These are phyloP conservation scores for Distichodus sexfasciatus DNA, from an alignment of 2,797 vertebrate species.

Conservation along the genomic window DNA sequence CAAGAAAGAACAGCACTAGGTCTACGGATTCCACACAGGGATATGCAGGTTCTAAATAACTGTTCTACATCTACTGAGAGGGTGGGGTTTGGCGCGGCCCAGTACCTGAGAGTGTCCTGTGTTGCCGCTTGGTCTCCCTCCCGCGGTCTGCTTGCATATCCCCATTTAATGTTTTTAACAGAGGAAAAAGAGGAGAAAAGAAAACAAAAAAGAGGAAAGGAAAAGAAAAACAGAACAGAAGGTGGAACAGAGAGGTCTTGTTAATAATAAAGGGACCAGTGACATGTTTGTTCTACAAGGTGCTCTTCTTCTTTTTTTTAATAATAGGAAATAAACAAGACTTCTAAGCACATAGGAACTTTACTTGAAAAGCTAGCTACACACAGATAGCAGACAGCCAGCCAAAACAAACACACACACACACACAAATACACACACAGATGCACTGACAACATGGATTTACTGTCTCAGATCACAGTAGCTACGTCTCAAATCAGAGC, in stretches of 20 bases:
- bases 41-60: slow-evolving; percentile 48
- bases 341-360: slow-evolving; percentile 56
- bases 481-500: too few relatives aligned
- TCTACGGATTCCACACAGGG: slow-evolving; percentile 41
- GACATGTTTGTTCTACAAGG: slow-evolving; percentile 43
- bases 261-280: slow-evolving; percentile 63
- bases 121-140: slow-evolving; percentile 77
- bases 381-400: slow-evolving; percentile 29
- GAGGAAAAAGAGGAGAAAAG: slow-evolving; percentile 56
- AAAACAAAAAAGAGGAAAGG: slow-evolving; percentile 52
- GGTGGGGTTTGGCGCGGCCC: slow-evolving; percentile 34
- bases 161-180: slow-evolving; percentile 66
- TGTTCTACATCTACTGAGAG: slow-evolving; percentile 47
- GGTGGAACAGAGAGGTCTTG: slow-evolving; percentile 60
- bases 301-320: slow-evolving; percentile 32
- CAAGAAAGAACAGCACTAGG: not conserved
- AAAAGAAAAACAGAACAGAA: slow-evolving; percentile 52
- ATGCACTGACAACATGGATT: not conserved
- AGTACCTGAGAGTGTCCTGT: slow-evolving; percentile 79
- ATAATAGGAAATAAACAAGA: slow-evolving; percentile 22
- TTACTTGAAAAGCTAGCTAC: slow-evolving; percentile 55
- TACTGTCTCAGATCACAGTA: not conserved
- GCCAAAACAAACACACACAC: slow-evolving; percentile 12
- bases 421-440: slow-evolving; percentile 22
- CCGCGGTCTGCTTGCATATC: slow-evolving; percentile 70